Evolutionary conservation across 1,140 invertebrate species (phyloP).

Genomic region (Megathymus violae): DNA sequence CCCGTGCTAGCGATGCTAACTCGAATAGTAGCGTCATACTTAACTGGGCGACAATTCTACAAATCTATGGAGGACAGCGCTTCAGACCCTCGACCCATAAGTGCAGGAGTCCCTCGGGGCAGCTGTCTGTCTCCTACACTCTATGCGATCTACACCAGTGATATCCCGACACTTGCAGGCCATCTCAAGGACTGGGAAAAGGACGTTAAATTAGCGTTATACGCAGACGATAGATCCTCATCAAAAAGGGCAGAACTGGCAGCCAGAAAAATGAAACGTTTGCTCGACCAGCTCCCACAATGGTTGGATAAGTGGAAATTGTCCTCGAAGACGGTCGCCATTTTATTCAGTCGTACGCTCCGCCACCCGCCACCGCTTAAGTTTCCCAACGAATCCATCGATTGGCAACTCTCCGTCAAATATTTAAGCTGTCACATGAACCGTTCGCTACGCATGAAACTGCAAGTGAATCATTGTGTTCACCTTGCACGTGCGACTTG

Average conservation of each 20-base stretch:
- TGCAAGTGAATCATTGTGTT: too few species aligned
- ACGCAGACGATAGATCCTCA: neutral
- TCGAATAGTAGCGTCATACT: conserved; percentile 25
- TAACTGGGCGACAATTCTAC: conserved; percentile 14
- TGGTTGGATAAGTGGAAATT: conserved; percentile 32
- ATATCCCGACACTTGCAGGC: conserved; percentile 59
- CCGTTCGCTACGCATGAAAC: too few species aligned
- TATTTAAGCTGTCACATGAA: too few species aligned
- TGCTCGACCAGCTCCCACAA: conserved; percentile 15
- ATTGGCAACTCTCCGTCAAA: too few species aligned
- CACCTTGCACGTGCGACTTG: too few species aligned
- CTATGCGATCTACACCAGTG: conserved; percentile 53
- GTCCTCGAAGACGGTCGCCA: conserved; percentile 5
- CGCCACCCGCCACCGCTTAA: too few species aligned
- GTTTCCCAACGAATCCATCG: too few species aligned
- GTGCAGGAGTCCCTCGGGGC: too few species aligned
- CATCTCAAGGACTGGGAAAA: too few species aligned
- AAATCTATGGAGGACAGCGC: conserved; percentile 20
- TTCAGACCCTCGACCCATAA: conserved; percentile 18
- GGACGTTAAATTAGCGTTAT: neutral
- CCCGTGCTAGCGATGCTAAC: conserved; percentile 17
- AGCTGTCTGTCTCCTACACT: too few species aligned
- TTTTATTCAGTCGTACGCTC: neutral
- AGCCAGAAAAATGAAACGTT: neutral
- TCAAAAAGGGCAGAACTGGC: neutral